These are phyloP conservation scores for Bacillus rossius DNA, from an alignment of 1,140 invertebrate genomes.

Conservation along the genomic window DNA sequence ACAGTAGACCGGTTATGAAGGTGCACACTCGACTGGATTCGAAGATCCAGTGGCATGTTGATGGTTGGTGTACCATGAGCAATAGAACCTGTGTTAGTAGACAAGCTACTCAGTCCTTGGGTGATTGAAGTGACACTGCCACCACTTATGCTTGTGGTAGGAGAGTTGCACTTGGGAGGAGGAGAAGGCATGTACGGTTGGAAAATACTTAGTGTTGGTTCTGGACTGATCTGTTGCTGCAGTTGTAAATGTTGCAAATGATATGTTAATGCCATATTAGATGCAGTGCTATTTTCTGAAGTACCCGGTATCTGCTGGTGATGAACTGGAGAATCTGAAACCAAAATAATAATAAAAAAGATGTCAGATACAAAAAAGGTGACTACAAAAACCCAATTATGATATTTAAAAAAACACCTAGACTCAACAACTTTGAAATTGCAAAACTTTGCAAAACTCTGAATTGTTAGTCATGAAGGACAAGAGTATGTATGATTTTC, in stretches of 20 bases:
- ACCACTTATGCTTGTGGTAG: background rate
- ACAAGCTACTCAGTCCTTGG: conserved; percentile 30
- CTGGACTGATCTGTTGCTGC: conserved; percentile 31
- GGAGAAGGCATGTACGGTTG: background rate
- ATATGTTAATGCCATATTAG: conserved; percentile 29
- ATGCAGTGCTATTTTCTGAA: background rate
- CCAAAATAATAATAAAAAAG: too few relatives aligned
- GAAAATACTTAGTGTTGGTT: conserved; percentile 2
- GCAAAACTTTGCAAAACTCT: too few relatives aligned
- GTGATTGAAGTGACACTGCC: conserved; percentile 37
- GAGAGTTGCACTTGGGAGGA: background rate
- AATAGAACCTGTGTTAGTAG: conserved; percentile 57
- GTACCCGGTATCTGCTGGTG: background rate
- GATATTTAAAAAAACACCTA: too few relatives aligned
- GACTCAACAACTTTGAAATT: too few relatives aligned
- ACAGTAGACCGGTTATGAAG: conserved; percentile 45
- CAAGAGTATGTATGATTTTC: too few relatives aligned
- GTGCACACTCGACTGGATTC: conserved; percentile 42
- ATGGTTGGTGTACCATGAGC: conserved; percentile 58
- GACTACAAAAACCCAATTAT: too few relatives aligned
- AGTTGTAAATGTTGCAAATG: conserved; percentile 45
- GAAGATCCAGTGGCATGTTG: conserved; percentile 43
- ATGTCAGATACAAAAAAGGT: too few relatives aligned
- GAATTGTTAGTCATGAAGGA: too few relatives aligned
- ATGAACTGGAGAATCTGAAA: conserved; percentile 10